These are phyloP conservation scores for Eumerus sabulonum DNA, from an alignment of 2,888 invertebrate species.

Conservation along the genomic window DNA sequence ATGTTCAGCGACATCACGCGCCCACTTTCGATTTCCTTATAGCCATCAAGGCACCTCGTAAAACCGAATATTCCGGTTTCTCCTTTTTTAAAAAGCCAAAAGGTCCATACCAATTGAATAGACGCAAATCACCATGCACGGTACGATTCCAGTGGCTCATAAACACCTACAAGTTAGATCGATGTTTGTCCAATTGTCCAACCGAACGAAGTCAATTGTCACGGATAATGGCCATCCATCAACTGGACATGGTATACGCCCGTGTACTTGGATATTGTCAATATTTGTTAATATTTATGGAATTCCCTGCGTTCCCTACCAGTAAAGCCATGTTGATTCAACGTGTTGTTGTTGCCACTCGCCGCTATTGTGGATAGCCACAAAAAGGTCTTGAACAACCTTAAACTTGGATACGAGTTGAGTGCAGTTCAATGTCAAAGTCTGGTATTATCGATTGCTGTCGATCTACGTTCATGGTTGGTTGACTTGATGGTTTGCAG, in stretches of 20 bases:
- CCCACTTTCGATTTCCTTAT: too few species aligned
- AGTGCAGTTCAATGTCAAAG: conserved; percentile 45
- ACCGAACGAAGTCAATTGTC: conserved; percentile 36
- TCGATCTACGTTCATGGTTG: conserved; percentile 45
- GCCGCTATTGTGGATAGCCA: conserved; percentile 21
- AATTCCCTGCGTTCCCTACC: conserved; percentile 46
- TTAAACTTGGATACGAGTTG: conserved; percentile 56
- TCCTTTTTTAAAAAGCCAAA: too few species aligned
- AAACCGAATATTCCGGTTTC: too few species aligned
- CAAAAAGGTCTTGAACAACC: conserved; percentile 54
- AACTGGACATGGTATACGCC: conserved; percentile 22
- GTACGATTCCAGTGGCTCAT: conserved; percentile 29
- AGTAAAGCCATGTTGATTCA: too few species aligned
- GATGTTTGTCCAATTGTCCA: conserved; percentile 14
- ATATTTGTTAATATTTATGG: too few species aligned
- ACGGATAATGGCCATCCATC: conserved; percentile 31
- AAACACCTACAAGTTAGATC: conserved; percentile 10
- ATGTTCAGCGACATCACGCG: too few species aligned
- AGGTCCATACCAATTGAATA: too few species aligned
- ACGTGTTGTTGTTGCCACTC: neutral
- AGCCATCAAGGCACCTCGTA: too few species aligned
- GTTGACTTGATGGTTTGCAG: conserved; percentile 19
- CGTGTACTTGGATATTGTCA: conserved; percentile 11
- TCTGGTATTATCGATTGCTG: conserved; percentile 49
- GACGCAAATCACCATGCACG: too few species aligned